Evolutionary conservation across 1,140 invertebrate species (phyloP).

Genomic region (Penaeus chinensis): DNA sequence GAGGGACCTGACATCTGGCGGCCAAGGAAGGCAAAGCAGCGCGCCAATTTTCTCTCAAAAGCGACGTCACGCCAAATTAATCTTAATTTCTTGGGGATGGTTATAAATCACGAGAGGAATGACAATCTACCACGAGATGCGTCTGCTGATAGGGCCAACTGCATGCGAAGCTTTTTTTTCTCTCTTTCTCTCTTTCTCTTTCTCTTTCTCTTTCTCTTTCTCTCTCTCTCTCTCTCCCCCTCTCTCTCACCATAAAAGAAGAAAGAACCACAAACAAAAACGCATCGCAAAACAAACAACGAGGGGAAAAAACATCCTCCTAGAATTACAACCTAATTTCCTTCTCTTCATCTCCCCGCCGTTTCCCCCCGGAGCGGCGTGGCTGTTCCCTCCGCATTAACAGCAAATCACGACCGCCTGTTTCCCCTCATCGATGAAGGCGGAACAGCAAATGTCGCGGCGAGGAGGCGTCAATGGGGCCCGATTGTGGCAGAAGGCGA

Average conservation of each 20-base stretch:
- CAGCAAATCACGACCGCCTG: conserved; percentile 33
- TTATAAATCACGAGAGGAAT: no score
- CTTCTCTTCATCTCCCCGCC: conserved; percentile 11
- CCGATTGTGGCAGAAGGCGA: conserved; percentile 18
- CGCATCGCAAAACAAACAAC: not conserved
- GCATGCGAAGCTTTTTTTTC: no score
- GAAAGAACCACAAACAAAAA: not conserved
- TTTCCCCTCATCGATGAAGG: conserved; percentile 34
- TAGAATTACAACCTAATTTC: conserved; percentile 1
- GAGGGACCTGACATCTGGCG: not conserved
- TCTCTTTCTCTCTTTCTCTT: no score
- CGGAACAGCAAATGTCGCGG: conserved; percentile 46
- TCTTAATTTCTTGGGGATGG: no score
- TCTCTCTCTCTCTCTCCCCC: no score
- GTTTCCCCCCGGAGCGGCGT: not conserved
- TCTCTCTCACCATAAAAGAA: not conserved
- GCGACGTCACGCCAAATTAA: no score
- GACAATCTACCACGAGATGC: no score
- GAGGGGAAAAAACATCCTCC: not conserved
- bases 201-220: no score
- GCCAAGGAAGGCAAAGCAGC: not conserved
- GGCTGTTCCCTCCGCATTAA: not conserved
- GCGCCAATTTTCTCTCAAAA: not conserved
- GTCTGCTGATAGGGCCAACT: no score
- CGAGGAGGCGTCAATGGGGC: conserved; percentile 27